Evolutionary conservation across 2,888 invertebrate species (phyloP).

Genomic region (Melikaiella ostensackeni): DNA sequence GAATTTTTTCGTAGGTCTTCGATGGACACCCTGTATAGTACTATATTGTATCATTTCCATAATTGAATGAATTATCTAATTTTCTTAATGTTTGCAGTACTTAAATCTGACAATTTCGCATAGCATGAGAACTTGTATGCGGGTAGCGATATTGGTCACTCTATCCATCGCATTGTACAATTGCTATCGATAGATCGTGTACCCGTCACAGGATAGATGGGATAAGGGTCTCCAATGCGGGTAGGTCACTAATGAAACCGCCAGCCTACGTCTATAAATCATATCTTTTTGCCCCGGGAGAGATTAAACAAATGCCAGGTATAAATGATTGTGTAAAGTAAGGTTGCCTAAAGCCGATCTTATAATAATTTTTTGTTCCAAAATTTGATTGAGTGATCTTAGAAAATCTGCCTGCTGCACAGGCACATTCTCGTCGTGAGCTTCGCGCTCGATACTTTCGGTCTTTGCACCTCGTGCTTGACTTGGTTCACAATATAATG

Average conservation of each 20-base stretch:
- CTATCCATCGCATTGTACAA: slow-evolving; percentile 1
- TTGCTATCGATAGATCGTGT: slow-evolving; percentile 8
- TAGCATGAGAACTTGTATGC: background rate
- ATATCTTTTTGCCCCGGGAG: background rate
- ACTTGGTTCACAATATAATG: too few species aligned
- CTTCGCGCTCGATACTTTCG: too few species aligned
- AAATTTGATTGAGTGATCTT: background rate
- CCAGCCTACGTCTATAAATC: background rate
- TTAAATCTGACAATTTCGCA: background rate
- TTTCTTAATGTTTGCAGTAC: background rate
- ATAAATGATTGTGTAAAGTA: background rate
- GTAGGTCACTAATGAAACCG: background rate
- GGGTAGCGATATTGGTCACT: background rate
- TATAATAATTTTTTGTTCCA: background rate
- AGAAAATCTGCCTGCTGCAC: background rate
- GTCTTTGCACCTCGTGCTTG: too few species aligned
- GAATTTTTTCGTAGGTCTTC: too few species aligned
- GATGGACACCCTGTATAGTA: too few species aligned
- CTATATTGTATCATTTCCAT: too few species aligned
- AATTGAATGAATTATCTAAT: too few species aligned
- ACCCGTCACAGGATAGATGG: background rate
- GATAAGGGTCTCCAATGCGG: slow-evolving; percentile 2
- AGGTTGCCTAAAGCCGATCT: background rate
- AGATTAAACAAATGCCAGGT: background rate
- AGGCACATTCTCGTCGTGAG: too few species aligned